These are phyloP conservation scores for Temnothorax unifasciatus DNA, from an alignment of 2,888 invertebrate genomes.

Conservation along the genomic window DNA sequence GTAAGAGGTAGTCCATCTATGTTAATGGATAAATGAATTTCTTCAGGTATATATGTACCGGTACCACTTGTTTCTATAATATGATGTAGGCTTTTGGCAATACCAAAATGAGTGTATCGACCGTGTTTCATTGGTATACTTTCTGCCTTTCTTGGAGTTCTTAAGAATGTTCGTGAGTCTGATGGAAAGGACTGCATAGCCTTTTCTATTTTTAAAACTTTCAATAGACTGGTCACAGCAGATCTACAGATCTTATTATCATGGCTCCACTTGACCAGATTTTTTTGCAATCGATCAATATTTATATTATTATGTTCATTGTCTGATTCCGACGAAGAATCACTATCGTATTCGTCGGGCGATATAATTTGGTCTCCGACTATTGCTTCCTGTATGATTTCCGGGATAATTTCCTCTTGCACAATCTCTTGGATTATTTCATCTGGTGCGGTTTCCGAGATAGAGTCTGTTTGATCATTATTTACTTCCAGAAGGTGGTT, in stretches of 20 bases:
- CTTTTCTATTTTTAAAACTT: neutral
- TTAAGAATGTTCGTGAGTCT: neutral
- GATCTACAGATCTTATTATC: neutral
- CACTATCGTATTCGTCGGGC: neutral
- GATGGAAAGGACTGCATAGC: neutral
- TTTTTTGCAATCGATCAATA: neutral
- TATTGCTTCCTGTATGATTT: neutral
- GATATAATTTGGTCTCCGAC: neutral
- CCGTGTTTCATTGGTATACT: neutral
- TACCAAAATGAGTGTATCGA: neutral
- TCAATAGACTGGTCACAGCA: neutral
- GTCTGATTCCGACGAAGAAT: conserved; percentile 2
- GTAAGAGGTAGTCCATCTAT: conserved; percentile 14
- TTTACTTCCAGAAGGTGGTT: neutral
- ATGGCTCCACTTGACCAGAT: neutral
- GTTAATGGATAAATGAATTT: conserved; percentile 14
- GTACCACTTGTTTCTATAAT: conserved; percentile 1
- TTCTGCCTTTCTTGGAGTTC: neutral
- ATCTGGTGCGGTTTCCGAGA: conserved; percentile 10
- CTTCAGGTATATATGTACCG: neutral
- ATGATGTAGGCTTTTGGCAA: neutral
- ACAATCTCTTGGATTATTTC: neutral
- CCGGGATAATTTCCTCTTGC: neutral
- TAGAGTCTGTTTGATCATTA: neutral
- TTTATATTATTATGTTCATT: neutral